Conservation (phyloP, 2,797 vertebrate species). For the Pteronotus mesoamericanus region DNA sequence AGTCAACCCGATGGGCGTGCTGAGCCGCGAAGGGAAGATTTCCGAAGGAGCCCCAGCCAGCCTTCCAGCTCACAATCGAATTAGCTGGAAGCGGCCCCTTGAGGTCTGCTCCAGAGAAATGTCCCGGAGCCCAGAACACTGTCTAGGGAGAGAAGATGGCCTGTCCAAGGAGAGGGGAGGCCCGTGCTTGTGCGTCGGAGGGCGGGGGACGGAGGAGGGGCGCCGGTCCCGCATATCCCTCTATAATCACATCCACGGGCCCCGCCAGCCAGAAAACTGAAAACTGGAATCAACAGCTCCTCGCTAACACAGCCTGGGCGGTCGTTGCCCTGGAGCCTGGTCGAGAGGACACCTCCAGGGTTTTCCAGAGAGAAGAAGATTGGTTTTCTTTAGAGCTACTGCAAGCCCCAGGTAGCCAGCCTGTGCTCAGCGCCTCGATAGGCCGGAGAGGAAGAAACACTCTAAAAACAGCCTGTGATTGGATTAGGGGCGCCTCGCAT, state of each 20-base stretch:
- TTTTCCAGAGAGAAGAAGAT: constrained; percentile 48
- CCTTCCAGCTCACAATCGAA: constrained; percentile 41
- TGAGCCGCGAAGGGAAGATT: neutral
- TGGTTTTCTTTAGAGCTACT: constrained; percentile 44
- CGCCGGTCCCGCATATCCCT: neutral
- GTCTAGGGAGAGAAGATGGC: neutral
- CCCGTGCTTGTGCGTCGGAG: neutral
- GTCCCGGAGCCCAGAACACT: neutral
- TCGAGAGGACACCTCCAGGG: neutral
- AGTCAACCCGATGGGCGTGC: neutral
- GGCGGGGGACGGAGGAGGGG: neutral
- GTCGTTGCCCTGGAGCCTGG: neutral
- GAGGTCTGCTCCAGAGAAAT: neutral
- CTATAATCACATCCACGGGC: constrained; percentile 31
- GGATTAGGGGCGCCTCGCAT: neutral
- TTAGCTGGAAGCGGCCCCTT: neutral
- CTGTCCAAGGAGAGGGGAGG: neutral
- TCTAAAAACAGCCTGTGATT: constrained; percentile 16
- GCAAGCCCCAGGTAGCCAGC: neutral
- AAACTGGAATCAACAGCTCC: constrained; percentile 43
- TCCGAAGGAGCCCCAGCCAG: constrained; percentile 20
- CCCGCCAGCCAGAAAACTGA: neutral
- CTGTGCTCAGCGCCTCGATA: neutral
- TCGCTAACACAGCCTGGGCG: neutral
- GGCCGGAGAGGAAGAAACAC: neutral